Percentiles rank a stretch among this genome's conserved stretches.
Evolutionary conservation across 2,888 invertebrate species (phyloP).

Genomic region (Melanophora roralis): DNA sequence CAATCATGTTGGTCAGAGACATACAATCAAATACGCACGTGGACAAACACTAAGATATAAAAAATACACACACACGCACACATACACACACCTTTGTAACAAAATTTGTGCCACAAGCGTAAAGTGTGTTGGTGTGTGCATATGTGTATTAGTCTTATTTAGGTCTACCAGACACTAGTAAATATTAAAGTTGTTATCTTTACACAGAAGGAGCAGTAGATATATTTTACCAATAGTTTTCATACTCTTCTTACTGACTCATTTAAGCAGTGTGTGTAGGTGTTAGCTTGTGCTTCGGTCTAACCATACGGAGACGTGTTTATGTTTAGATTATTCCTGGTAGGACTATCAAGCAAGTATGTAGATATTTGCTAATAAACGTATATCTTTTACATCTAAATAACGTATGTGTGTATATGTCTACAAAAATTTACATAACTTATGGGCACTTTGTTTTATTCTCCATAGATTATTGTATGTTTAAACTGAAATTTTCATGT

Average conservation of each 20-base stretch:
- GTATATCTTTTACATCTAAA: slow-evolving; percentile 50
- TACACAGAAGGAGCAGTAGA: neutral
- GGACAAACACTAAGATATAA: no score
- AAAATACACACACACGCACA: neutral
- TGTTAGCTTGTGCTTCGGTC: slow-evolving; percentile 27
- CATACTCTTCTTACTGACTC: slow-evolving; percentile 9
- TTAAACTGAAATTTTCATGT: slow-evolving; percentile 54
- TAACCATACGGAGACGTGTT: slow-evolving; percentile 3
- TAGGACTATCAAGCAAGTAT: slow-evolving; percentile 52
- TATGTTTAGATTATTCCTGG: slow-evolving; percentile 38
- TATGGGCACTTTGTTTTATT: slow-evolving; percentile 56
- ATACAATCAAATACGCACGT: slow-evolving; percentile 43
- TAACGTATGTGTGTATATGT: neutral
- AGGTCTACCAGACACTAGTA: slow-evolving; percentile 43
- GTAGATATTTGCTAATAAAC: slow-evolving; percentile 62
- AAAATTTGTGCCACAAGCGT: slow-evolving; percentile 20
- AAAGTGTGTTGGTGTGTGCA: neutral
- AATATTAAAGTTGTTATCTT: slow-evolving; percentile 14
- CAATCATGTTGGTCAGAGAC: slow-evolving; percentile 58
- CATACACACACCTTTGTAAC: neutral
- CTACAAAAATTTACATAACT: slow-evolving; percentile 51
- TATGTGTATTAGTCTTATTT: slow-evolving; percentile 6
- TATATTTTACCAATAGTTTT: slow-evolving; percentile 4
- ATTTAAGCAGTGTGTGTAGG: neutral
- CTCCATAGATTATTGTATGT: slow-evolving; percentile 61